phyloP scores from a whole-genome alignment of 2,888 invertebrate species.

The Trichacis sp. region DNA sequence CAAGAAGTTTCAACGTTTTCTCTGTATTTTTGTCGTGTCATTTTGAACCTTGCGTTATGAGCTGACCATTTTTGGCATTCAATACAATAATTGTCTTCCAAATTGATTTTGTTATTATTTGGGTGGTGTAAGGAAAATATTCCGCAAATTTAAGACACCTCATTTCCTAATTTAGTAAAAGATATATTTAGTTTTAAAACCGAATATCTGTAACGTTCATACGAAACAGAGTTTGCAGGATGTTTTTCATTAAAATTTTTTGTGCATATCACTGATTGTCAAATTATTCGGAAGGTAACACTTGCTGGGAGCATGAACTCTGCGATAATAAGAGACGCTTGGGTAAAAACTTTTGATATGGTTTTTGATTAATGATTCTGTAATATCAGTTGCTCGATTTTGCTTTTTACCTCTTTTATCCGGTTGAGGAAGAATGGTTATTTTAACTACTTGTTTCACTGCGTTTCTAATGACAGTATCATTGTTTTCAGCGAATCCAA shows the following conservation, averaged over 20 bases:
- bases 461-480: neutral
- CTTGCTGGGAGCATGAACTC: constrained; percentile 13
- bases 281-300: constrained; percentile 22
- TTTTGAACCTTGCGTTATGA: constrained; percentile 1
- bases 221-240: constrained; percentile 9
- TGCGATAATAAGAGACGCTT: constrained; percentile 24
- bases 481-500: too few relatives aligned
- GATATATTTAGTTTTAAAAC: constrained; percentile 19
- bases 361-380: neutral
- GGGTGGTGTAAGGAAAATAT: constrained; percentile 12
- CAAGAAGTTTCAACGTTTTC: too few relatives aligned
- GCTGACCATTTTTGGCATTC: constrained; percentile 10
- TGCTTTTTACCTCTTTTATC: constrained; percentile 10
- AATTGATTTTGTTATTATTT: constrained; percentile 6
- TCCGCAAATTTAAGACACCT: constrained; percentile 15
- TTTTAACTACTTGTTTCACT: neutral
- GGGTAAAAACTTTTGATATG: constrained; percentile 23
- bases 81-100: too few relatives aligned
- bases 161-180: constrained; percentile 13
- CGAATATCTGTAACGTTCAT: constrained; percentile 14
- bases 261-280: constrained; percentile 24
- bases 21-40: neutral
- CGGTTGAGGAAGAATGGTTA: constrained; percentile 4
- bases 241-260: constrained; percentile 23
- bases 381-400: neutral